Base-by-base conservation (phyloP, 2,888 invertebrate genomes). In the Lutraria lutraria region DNA sequence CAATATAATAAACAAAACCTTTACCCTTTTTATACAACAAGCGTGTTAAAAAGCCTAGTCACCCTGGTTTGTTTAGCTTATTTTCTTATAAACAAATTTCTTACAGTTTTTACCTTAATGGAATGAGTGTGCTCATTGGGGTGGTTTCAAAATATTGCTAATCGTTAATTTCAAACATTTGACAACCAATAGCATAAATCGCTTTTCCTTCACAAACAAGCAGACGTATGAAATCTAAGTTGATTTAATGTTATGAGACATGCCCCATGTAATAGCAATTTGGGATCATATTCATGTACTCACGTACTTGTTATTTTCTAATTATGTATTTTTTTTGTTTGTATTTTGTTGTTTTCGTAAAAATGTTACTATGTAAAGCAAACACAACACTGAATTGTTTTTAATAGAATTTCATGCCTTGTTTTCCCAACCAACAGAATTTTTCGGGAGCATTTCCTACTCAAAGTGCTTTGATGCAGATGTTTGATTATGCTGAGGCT, bases 401-500 rank as follows among this genome's bases (percentile, higher is more conserved):
- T 6, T 12, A 13, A 12, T 25, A n/a, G 63, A 63, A 63, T 19
- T 21, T 4, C 10, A 13, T 12, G 8, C 0, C 12, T 68, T 19
- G 0, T 29, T 52, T 72, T 29, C 31, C 4, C n/a, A n/a, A n/a
- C n/a, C n/a, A n/a, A n/a, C 94, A 97, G 97, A 95, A 96, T 90
- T 95, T 99, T 97, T 98, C 98, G 92, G 98, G 98, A 95, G 98
- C 99, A 97, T 99, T 99, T 96, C 99, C 99, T 97, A 98, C 98
- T 93, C 98, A 99, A 94, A 98, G 98, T 95, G 99, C 99, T 95
- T 97, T 99, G 93, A 99, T 99, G 97, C 99, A 99, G 97, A 98
- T 99, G 95, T 99, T 99, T 97, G 99, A 99, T 97, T 99, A 99
- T 97, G 98, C 99, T 96, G 98, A 98, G 96, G 99, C 99, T 97